These are phyloP conservation scores for Heliocidaris tuberculata DNA, from an alignment of 35 echinoderm and acorn worm species.

Conservation along the genomic window DNA sequence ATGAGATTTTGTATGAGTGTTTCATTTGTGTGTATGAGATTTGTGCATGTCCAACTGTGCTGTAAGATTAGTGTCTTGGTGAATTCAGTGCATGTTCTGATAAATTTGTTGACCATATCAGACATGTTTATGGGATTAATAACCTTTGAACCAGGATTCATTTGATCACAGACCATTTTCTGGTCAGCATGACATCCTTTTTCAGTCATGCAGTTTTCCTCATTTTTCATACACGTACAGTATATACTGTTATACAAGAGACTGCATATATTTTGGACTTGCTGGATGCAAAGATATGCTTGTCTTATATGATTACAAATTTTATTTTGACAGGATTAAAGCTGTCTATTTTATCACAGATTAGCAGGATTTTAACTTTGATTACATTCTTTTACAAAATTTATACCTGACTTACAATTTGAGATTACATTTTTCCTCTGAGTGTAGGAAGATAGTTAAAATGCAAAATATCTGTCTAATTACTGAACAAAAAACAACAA, in stretches of 20 bases:
- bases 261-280: background rate
- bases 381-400: background rate
- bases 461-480: background rate
- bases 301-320: no score
- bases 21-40: background rate
- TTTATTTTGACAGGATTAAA: no score
- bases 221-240: background rate
- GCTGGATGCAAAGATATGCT: no score
- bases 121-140: background rate
- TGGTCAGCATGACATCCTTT: background rate
- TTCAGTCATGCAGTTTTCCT: background rate
- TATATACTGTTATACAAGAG: background rate
- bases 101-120: background rate
- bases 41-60: background rate
- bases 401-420: background rate
- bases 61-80: background rate
- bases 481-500: background rate
- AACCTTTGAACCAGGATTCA: background rate
- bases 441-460: background rate
- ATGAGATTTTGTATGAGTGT: background rate
- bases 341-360: no score
- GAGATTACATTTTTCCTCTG: no score
- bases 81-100: background rate
- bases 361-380: no score
- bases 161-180: background rate